Conservation (phyloP, 2,113 vertebrate species). For the Micronycteris hirsuta region DNA sequence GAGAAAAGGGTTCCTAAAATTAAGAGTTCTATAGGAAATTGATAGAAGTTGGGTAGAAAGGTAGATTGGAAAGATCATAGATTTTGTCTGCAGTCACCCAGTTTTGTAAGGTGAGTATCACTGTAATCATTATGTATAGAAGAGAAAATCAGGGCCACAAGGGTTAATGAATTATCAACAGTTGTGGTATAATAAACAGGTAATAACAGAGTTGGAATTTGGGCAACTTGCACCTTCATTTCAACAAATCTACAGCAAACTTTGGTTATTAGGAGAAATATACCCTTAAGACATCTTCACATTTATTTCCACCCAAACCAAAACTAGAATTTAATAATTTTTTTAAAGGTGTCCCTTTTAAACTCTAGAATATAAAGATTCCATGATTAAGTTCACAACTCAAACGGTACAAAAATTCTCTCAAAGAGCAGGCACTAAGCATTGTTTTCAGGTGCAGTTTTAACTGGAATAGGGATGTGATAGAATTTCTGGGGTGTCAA, state of each 20-base stretch:
- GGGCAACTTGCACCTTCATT: neutral
- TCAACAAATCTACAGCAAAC: neutral
- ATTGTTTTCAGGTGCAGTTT: neutral
- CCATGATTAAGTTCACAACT: neutral
- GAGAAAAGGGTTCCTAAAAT: neutral
- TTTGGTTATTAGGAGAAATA: neutral
- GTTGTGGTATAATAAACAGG: neutral
- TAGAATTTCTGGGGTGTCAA: neutral
- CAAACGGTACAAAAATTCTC: neutral
- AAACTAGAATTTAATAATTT: neutral
- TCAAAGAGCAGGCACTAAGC: neutral
- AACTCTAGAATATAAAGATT: neutral
- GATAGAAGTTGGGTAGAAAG: neutral
- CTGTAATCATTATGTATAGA: neutral
- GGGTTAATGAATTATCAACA: neutral
- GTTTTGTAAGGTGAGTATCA: neutral
- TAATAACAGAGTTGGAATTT: neutral
- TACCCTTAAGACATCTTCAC: neutral
- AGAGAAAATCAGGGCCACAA: neutral
- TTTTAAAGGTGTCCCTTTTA: neutral
- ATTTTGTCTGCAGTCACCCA: neutral
- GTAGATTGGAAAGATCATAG: neutral
- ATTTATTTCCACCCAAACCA: neutral
- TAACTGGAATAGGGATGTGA: neutral
- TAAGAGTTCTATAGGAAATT: neutral